A percentile compares a stretch with the other conserved stretches of the same genome.
These are phyloP conservation scores for Pseudomyrmex flavicornis DNA, from an alignment of 1,140 invertebrate species.

Conservation along the genomic window DNA sequence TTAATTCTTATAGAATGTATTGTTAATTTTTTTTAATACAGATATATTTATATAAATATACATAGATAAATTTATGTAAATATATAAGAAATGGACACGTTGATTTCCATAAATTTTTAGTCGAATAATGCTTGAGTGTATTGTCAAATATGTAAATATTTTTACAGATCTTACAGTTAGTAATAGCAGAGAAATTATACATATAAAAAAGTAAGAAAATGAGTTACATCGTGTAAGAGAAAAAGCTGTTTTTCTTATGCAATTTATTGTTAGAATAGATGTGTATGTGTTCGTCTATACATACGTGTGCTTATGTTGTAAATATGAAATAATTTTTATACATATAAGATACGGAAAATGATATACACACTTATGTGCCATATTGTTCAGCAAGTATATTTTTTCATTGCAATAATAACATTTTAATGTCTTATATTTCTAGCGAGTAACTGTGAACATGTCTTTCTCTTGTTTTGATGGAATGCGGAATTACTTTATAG, in stretches of 20 bases:
- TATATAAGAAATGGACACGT: too few relatives aligned
- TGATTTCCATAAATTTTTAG: too few relatives aligned
- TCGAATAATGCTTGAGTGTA: too few relatives aligned
- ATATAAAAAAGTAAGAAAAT: too few relatives aligned
- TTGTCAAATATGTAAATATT: too few relatives aligned
- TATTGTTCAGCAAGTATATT: constrained; percentile 69
- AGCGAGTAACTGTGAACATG: constrained; percentile 43
- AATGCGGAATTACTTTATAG: constrained; percentile 17
- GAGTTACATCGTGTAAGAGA: too few relatives aligned
- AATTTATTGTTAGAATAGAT: too few relatives aligned
- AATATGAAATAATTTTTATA: not conserved
- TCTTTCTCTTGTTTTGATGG: constrained; percentile 36
- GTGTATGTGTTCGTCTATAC: not conserved
- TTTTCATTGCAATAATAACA: constrained; percentile 66
- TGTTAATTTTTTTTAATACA: not conserved
- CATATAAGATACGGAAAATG: constrained; percentile 34
- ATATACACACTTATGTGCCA: constrained; percentile 20
- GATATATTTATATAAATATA: too few relatives aligned
- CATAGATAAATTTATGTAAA: too few relatives aligned
- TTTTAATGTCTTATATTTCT: constrained; percentile 54
- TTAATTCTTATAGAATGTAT: constrained; percentile 18
- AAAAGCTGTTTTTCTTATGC: too few relatives aligned
- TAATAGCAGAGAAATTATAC: too few relatives aligned
- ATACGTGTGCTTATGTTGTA: not conserved
- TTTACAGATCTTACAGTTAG: too few relatives aligned